Conservation (phyloP, 2,888 invertebrate genomes). For the Papilio elwesi region DNA sequence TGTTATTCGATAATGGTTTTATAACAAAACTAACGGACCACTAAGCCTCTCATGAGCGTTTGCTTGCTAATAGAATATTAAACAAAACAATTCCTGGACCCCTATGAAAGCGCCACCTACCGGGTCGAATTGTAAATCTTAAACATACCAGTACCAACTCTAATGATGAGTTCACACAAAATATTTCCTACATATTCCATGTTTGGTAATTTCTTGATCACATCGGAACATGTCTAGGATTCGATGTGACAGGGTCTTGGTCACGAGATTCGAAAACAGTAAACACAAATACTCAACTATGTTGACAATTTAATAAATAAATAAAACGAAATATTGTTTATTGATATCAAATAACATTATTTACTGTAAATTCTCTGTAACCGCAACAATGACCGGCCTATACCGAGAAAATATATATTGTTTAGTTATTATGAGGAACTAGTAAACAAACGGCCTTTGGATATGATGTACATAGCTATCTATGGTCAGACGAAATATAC, state of each 20-base stretch:
- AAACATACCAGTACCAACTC: too few species aligned
- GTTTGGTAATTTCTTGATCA: too few species aligned
- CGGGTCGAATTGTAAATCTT: too few species aligned
- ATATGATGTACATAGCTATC: background rate
- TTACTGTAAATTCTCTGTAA: constrained; percentile 36
- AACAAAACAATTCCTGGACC: too few species aligned
- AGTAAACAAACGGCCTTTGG: constrained; percentile 19
- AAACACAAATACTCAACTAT: background rate
- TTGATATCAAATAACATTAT: constrained; percentile 31
- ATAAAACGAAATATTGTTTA: constrained; percentile 19
- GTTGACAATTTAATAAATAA: background rate
- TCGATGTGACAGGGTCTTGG: background rate
- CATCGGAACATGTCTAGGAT: background rate
- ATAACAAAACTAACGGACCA: constrained; percentile 30
- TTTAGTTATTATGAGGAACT: constrained; percentile 14
- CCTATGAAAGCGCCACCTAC: too few species aligned
- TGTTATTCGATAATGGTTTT: constrained; percentile 40
- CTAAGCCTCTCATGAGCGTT: too few species aligned
- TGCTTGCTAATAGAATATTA: too few species aligned
- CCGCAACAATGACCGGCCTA: constrained; percentile 31
- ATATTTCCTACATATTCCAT: too few species aligned
- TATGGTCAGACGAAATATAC: background rate
- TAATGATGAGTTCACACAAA: too few species aligned
- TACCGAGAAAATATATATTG: constrained; percentile 29
- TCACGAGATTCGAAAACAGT: background rate